Percentiles rank a stretch among this genome's conserved stretches.
phyloP scores from a whole-genome alignment of 2,888 invertebrate species.

The Calameuta idolon region DNA sequence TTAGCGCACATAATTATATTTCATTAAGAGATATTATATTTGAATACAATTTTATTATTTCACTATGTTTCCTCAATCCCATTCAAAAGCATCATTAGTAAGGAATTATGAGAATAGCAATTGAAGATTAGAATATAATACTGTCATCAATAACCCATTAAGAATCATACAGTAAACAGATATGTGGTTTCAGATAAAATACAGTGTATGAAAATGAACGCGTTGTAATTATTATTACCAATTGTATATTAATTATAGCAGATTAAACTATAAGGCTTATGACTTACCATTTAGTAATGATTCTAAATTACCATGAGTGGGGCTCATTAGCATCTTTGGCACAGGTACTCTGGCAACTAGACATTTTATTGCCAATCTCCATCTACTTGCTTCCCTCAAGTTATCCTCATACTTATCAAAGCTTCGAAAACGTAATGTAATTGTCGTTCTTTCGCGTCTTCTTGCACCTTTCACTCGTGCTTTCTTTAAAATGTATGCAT shows the following conservation, averaged over 20 bases:
- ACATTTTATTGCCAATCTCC: constrained; percentile 82
- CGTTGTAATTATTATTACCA: neutral
- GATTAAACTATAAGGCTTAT: constrained; percentile 1
- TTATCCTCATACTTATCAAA: constrained; percentile 90
- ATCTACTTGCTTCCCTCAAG: constrained; percentile 84
- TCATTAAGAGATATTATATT: neutral
- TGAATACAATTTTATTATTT: neutral
- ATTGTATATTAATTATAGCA: neutral
- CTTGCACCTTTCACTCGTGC: constrained; percentile 67
- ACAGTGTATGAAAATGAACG: neutral
- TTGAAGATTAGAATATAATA: neutral
- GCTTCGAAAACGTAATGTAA: constrained; percentile 85
- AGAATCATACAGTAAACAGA: neutral
- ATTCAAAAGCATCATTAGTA: neutral
- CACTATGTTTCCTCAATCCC: neutral
- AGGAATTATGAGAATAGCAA: neutral
- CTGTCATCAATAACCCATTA: neutral
- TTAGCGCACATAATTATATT: neutral
- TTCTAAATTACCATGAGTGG: constrained; percentile 69
- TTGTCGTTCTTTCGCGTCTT: constrained; percentile 83
- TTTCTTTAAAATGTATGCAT: constrained; percentile 76
- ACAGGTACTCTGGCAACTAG: constrained; percentile 69
- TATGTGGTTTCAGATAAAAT: neutral
- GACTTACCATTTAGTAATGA: constrained; percentile 59
- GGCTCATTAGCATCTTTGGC: constrained; percentile 60